Evolutionary conservation across 2,113 vertebrate genomes (phyloP), one percentile per base, ranked within the genome.

Genomic region (Malaclemys terrapin): DNA sequence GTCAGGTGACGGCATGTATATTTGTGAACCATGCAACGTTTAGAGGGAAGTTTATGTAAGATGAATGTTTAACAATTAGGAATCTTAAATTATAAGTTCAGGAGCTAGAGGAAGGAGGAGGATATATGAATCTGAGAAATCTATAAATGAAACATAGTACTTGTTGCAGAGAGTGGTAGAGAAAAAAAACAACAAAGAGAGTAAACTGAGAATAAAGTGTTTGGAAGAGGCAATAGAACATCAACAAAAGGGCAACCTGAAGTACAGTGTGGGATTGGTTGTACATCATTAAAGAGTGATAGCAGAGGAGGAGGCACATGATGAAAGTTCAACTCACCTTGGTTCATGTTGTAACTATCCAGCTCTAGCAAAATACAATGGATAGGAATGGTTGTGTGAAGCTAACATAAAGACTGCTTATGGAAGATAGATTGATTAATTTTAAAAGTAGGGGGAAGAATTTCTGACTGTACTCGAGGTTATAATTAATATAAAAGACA

Each of bases 51-150:
- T 80, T 85, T 92, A 10, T 69, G 1, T 76, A 47, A 95, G 84
- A 84, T n/a, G 42, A 19, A 27, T 88, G 38, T 81, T 94, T 90
- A 92, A 78, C 90, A 87, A 31, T 92, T 76, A 84, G 88, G 53
- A 94, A 62, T 90, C 38, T 85, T 81, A 75, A 76, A 24, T 65
- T 87, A 78, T 0, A 0, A 17, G 65, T 59, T 54, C 62, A 65
- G 62, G 62, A 95, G 53, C 20, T 91, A 29, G 47, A 87, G 25
- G 83, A 76, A 20, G 92, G 88, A 88, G 80, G 45, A 65, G 96
- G 85, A 82, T 93, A 93, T 91, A 96, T 89, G 45, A 90, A 83
- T 81, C 89, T 20, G 6, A 80, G 89, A 93, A 42, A 69, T 95
- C 50, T 89, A 13, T 65, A 90, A 93, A 91, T 87, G 80, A 97